A percentile compares a stretch with the other conserved stretches of the same genome.
Conservation (phyloP, 37 sponge, comb jelly and placozoan species). For the Oscarella lobularis region DNA sequence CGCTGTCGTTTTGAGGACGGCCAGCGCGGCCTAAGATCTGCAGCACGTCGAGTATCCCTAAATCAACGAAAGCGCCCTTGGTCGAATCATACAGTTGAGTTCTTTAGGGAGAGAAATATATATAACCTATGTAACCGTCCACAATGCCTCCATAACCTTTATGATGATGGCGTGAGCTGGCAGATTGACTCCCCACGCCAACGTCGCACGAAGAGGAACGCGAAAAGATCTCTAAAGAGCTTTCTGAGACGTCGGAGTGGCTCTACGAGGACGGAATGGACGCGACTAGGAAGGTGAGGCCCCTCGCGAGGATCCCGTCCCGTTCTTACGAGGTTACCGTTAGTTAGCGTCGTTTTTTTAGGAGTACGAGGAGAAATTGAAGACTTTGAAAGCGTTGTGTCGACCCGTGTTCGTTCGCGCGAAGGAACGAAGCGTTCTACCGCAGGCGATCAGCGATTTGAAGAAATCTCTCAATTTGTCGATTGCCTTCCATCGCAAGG, state of each 20-base stretch:
- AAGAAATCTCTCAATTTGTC: conserved; percentile 39
- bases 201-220: conserved; percentile 82
- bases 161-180: conserved; percentile 93
- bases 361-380: conserved; percentile 35
- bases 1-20: conserved; percentile 81
- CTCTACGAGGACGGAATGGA: conserved; percentile 70
- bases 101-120: too few relatives aligned
- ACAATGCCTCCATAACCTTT: conserved; percentile 96
- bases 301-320: too few relatives aligned
- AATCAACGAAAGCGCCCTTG: too few relatives aligned
- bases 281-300: conserved; percentile 62
- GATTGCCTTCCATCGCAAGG: conserved; percentile 13
- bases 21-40: too few relatives aligned
- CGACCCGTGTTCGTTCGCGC: conserved; percentile 32
- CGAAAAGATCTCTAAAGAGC: conserved; percentile 11
- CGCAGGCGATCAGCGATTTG: conserved; percentile 24
- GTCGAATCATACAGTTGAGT: too few relatives aligned
- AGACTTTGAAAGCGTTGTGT: conserved; percentile 31
- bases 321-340: too few relatives aligned
- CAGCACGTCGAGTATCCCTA: too few relatives aligned
- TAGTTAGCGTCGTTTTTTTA: too few relatives aligned
- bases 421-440: conserved; percentile 24
- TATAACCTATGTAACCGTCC: too few relatives aligned
- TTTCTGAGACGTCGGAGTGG: conserved; percentile 43
- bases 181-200: conserved; percentile 97